A percentile compares a stretch with the other conserved stretches of the same genome.
Conservation (phyloP, 2,797 vertebrate genomes). For the Lates japonicus region DNA sequence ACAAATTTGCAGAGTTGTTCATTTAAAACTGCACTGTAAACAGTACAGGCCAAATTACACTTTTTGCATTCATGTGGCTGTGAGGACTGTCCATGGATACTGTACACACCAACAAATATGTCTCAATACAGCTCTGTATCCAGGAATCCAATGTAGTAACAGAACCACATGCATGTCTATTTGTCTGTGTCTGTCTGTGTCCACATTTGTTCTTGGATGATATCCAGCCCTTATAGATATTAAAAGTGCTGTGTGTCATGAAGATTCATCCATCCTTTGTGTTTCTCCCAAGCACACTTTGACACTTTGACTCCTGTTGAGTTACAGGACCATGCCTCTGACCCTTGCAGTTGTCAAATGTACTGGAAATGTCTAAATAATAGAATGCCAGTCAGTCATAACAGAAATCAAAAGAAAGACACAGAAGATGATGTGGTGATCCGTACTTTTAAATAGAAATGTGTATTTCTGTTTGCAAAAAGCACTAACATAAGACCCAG, state of each 20-base stretch:
- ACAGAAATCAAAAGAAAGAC: not conserved
- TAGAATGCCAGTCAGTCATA: not conserved
- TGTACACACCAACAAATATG: not conserved
- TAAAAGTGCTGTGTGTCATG: not conserved
- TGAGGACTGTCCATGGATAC: too few species aligned
- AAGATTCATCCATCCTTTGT: not conserved
- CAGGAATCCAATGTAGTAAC: not conserved
- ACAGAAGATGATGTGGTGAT: not conserved
- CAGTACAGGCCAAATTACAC: not conserved
- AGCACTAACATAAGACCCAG: not conserved
- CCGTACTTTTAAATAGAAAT: not conserved
- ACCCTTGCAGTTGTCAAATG: not conserved
- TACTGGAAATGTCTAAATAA: not conserved
- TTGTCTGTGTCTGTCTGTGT: too few species aligned
- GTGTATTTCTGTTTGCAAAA: conserved; percentile 1
- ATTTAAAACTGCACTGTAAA: not conserved
- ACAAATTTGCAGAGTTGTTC: too few species aligned
- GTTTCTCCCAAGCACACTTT: not conserved
- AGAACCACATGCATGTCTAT: not conserved
- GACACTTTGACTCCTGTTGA: not conserved
- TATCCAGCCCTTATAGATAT: too few species aligned
- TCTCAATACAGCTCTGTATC: not conserved
- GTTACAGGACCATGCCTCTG: not conserved
- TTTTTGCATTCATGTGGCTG: not conserved
- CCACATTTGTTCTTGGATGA: too few species aligned